phyloP scores from a whole-genome alignment of 2,113 vertebrate species.

The Rhinogobius similis region DNA sequence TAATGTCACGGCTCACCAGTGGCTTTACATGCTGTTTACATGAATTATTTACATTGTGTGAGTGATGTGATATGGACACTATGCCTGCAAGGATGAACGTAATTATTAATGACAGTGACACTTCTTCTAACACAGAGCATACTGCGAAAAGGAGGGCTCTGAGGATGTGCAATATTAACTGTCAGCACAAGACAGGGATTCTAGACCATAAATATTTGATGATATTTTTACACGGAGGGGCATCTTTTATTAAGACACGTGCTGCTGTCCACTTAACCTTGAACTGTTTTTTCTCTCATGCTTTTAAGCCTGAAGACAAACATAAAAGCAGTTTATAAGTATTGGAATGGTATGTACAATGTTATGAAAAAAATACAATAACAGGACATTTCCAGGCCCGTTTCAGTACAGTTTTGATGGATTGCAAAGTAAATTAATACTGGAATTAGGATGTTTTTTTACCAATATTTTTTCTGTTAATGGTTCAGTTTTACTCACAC shows the following conservation, averaged over 20 bases:
- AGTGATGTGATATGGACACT: slow-evolving; percentile 40
- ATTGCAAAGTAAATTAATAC: background rate
- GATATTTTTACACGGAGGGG: background rate
- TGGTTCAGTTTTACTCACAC: slow-evolving; percentile 76
- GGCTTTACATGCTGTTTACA: slow-evolving; percentile 42
- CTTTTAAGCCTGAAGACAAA: background rate
- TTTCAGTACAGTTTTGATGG: background rate
- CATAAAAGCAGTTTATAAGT: background rate
- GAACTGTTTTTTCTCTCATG: background rate
- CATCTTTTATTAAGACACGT: slow-evolving; percentile 1
- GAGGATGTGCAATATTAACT: slow-evolving; percentile 12
- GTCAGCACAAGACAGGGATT: background rate
- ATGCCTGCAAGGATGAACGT: slow-evolving; percentile 10
- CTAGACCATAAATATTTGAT: background rate
- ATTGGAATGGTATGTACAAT: background rate
- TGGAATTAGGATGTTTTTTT: background rate
- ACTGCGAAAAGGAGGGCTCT: slow-evolving; percentile 27
- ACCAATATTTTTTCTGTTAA: background rate
- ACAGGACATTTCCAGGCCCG: background rate
- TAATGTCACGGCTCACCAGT: slow-evolving; percentile 22
- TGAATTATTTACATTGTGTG: slow-evolving; percentile 62
- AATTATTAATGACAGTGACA: slow-evolving; percentile 57
- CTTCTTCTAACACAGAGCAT: slow-evolving; percentile 23
- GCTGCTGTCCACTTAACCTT: slow-evolving; percentile 4
- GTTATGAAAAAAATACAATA: background rate